Base-by-base conservation (phyloP, 1,140 invertebrate genomes). In the Panagrolaimus sp. region DNA sequence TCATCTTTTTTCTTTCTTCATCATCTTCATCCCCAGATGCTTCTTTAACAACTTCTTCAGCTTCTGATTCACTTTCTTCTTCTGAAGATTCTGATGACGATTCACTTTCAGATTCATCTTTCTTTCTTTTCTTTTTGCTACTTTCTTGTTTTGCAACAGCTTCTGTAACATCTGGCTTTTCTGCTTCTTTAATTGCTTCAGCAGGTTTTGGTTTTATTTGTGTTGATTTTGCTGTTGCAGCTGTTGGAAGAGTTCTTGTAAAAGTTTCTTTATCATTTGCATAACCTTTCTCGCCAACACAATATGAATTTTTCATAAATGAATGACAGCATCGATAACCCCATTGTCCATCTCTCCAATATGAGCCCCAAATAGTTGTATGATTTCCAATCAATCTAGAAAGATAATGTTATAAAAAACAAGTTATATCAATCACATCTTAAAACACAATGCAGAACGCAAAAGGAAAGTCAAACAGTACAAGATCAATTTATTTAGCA, bases 311-410 rank as follows among this genome's bases (percentile, higher is more conserved):
- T 84, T 95, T 95, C 0, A 98, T 88, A 72, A 91, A 90, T 0
- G 92, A 92, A 83, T 96, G 89, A 84, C 96, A 99, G 81, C 96
- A 81, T 79, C 91, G 91, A 83, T 90, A 98, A 0, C 94, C 96
- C 96, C 96, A 99, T 67, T 88, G 85, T 0, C 92, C 92, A 70
- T 89, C 88, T 72, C 88, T 88, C 93, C 94, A 98, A 83, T 87
- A 97, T 0, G 93, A 97, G 1, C 96, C 96, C 91, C 91, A 98
- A 9, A 98, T 90, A 20, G 89, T 89, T 80, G 78, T 80, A 51
- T 82, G 80, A 65, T 82, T 82, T 14, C 70, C 66, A 1, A 69
- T 68, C 7, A 70, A 69, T 38, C 31, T 38, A 38, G 7, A 38
- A 38, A 4, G 2, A 4, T 4, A 4, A 38, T 38, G 31, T 2